Conservation (phyloP, 2,113 vertebrate genomes). For the Rhabdornis inornatus region DNA sequence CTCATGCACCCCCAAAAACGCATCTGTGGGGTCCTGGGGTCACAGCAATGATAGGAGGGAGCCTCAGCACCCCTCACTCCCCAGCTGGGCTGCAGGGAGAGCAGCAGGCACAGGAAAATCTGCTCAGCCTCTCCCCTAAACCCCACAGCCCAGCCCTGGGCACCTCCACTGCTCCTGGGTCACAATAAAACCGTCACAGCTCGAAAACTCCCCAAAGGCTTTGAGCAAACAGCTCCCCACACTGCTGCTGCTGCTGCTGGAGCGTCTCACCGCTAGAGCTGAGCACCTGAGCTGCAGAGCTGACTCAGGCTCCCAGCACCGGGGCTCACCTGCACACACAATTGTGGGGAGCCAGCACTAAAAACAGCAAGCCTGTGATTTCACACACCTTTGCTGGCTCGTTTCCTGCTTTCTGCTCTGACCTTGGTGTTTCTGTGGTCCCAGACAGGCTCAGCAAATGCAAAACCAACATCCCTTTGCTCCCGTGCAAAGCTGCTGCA, state of each 20-base stretch:
- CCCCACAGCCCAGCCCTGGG: not conserved
- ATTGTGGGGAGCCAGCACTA: not conserved
- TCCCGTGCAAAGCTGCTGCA: not conserved
- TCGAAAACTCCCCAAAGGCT: not conserved
- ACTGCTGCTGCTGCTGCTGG: not conserved
- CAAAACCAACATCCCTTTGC: not conserved
- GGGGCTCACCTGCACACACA: not conserved
- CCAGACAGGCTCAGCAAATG: not conserved
- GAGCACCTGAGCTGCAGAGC: not conserved
- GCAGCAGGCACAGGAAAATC: accelerated
- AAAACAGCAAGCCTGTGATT: not conserved
- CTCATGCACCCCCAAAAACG: accelerated
- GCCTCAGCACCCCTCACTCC: not conserved
- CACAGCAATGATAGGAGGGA: accelerated
- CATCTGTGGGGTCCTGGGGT: accelerated
- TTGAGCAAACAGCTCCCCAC: not conserved
- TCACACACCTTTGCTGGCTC: not conserved
- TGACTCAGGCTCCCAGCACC: not conserved
- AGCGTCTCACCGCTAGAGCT: not conserved
- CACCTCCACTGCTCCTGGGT: not conserved
- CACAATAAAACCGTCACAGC: not conserved
- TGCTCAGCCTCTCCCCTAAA: not conserved
- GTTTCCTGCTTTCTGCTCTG: not conserved
- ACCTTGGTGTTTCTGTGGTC: not conserved
- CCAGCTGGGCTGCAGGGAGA: not conserved